Conservation (phyloP, 2,113 vertebrate genomes). For the Grammomys dolichurus region DNA sequence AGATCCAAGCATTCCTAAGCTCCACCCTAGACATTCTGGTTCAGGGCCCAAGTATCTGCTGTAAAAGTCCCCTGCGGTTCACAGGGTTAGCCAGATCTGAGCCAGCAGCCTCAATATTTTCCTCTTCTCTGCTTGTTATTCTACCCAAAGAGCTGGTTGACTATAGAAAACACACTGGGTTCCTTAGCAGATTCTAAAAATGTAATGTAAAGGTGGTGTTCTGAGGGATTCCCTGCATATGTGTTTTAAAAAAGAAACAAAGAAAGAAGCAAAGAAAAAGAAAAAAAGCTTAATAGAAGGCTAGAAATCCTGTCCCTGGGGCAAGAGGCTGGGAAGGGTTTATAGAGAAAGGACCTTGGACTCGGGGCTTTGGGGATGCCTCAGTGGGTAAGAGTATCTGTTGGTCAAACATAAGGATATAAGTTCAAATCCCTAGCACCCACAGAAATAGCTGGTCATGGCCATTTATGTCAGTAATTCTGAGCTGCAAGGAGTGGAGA, state of each 20-base stretch:
- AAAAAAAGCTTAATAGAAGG: not conserved
- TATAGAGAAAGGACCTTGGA: not conserved
- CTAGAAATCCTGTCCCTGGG: not conserved
- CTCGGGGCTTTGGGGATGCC: not conserved
- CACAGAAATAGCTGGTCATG: not conserved
- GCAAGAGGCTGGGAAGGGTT: not conserved
- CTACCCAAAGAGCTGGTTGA: not conserved
- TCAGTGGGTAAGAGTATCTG: not conserved
- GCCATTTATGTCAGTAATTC: not conserved
- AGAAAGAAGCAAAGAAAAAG: no score
- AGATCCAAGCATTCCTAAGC: not conserved
- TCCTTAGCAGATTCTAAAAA: not conserved
- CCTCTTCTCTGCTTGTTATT: not conserved
- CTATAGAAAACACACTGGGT: not conserved
- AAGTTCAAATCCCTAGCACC: not conserved
- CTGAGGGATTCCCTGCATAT: not conserved
- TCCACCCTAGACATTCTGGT: not conserved
- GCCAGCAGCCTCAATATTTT: not conserved
- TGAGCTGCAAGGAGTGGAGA: no score
- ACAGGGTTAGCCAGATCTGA: not conserved
- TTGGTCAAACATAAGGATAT: not conserved
- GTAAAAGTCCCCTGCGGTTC: not conserved
- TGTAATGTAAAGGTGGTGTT: not conserved
- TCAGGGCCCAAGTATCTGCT: not conserved
- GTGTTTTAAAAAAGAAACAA: not conserved